phyloP scores from a whole-genome alignment of 1,140 invertebrate genomes.

The Pygmarrhopalites habei region DNA sequence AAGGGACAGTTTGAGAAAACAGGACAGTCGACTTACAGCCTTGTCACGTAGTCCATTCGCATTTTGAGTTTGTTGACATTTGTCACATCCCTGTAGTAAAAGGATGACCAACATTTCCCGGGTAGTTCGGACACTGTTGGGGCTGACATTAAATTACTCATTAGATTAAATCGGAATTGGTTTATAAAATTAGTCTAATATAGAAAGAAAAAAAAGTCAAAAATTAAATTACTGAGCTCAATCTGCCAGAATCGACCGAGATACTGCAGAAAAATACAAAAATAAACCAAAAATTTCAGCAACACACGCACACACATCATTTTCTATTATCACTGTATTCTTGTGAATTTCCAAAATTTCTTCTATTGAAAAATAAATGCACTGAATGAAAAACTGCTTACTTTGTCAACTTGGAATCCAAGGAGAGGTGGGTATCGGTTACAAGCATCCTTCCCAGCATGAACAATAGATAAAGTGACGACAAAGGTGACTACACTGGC shows the following conservation, averaged over 20 bases:
- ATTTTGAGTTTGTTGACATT: constrained; percentile 36
- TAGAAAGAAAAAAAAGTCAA: too few species aligned
- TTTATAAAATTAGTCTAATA: too few species aligned
- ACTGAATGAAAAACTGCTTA: too few species aligned
- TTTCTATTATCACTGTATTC: too few species aligned
- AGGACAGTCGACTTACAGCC: constrained; percentile 27
- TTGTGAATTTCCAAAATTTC: too few species aligned
- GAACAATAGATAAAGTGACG: not conserved
- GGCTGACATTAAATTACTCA: too few species aligned
- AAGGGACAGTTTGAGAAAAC: not conserved
- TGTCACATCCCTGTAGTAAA: constrained; percentile 32
- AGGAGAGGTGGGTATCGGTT: constrained; percentile 38
- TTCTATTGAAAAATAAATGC: too few species aligned
- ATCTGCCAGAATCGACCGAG: too few species aligned
- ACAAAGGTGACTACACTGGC: not conserved
- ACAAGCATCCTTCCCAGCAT: constrained; percentile 28
- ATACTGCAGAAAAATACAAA: too few species aligned
- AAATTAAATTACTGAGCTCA: too few species aligned
- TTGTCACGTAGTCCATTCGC: constrained; percentile 38
- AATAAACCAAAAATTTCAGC: too few species aligned
- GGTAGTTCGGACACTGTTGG: constrained; percentile 31
- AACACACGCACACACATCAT: too few species aligned
- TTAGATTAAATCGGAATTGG: not conserved
- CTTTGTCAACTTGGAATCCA: constrained; percentile 39
- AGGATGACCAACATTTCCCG: constrained; percentile 38